phyloP scores from a whole-genome alignment of 2,797 vertebrate genomes.

The Pterois miles region DNA sequence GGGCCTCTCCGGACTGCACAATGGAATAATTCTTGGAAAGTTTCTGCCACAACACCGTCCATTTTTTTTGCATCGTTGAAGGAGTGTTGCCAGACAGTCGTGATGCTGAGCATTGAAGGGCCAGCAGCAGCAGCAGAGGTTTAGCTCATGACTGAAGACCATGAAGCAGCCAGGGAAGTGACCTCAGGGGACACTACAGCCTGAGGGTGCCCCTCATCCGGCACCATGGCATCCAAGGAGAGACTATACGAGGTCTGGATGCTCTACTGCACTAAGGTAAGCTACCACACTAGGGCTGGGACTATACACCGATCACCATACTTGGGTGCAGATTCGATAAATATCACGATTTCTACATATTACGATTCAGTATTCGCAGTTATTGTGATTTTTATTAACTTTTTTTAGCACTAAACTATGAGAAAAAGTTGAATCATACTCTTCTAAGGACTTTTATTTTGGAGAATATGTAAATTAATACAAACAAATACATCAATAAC shows the following conservation, averaged over 20 bases:
- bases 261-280: conserved; percentile 97
- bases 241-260: conserved; percentile 98
- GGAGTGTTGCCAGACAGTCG: conserved; percentile 7
- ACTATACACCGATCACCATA: too few relatives aligned
- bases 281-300: too few relatives aligned
- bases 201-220: conserved; percentile 39
- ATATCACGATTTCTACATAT: too few relatives aligned
- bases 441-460: too few relatives aligned
- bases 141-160: conserved; percentile 42
- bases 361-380: too few relatives aligned
- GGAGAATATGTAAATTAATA: too few relatives aligned
- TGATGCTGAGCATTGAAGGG: conserved; percentile 19
- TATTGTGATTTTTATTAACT: too few relatives aligned
- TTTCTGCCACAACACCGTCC: conserved; percentile 7
- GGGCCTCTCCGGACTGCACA: conserved; percentile 39
- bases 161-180: conserved; percentile 76
- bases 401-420: too few relatives aligned
- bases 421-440: too few relatives aligned
- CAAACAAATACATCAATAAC: too few relatives aligned
- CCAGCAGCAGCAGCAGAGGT: conserved; percentile 27
- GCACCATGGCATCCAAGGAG: conserved; percentile 94
- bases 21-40: conserved; percentile 62
- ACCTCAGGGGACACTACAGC: conserved; percentile 58
- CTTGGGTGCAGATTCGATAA: too few relatives aligned
- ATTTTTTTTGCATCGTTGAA: background rate